Evolutionary conservation across 2,888 invertebrate genomes (phyloP).

Genomic region (Synergus itoensis): DNA sequence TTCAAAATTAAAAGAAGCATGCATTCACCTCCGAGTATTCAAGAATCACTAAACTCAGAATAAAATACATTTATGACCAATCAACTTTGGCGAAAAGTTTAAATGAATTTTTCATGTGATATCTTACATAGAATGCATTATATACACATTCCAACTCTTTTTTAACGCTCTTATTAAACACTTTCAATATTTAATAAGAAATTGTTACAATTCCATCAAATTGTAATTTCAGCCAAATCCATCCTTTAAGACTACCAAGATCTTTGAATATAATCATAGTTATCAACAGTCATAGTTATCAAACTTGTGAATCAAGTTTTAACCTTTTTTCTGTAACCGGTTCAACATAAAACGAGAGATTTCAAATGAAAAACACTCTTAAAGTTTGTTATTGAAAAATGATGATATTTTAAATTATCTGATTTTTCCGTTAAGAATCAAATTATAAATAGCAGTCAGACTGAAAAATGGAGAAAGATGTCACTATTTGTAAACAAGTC

Average conservation of each 20-base stretch:
- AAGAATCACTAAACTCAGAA: background rate
- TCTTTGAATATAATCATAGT: background rate
- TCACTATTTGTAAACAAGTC: background rate
- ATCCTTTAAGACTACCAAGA: background rate
- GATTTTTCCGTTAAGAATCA: background rate
- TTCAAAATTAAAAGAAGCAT: background rate
- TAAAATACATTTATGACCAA: background rate
- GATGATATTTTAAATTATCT: background rate
- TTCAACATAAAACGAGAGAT: background rate
- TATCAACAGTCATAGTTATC: background rate
- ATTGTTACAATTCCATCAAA: background rate
- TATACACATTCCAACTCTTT: background rate
- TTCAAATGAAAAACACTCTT: background rate
- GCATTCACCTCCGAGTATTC: background rate
- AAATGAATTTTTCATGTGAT: no score
- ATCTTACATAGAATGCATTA: no score
- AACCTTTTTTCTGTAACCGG: background rate
- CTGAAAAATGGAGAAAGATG: background rate
- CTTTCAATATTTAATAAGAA: background rate
- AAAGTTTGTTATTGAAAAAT: background rate
- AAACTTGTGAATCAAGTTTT: background rate
- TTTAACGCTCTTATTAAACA: background rate
- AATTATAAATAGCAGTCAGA: background rate
- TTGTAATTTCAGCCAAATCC: background rate
- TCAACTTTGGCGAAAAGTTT: background rate